These are phyloP conservation scores for Cybosia mesomella DNA, from an alignment of 2,888 invertebrate genomes.

Conservation along the genomic window DNA sequence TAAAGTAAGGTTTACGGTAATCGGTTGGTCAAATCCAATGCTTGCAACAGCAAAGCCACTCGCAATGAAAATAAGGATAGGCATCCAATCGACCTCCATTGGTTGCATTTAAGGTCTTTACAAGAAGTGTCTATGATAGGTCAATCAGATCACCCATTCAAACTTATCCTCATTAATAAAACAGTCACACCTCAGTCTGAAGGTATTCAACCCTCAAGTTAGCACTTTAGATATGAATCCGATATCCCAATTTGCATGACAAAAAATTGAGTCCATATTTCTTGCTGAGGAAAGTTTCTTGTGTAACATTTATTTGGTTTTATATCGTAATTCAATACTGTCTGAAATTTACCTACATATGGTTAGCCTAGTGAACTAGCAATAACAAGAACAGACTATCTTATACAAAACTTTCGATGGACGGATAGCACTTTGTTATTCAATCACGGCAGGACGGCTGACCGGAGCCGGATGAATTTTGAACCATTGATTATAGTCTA, in stretches of 20 bases:
- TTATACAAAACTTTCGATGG: not conserved
- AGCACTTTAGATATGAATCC: conserved; percentile 2
- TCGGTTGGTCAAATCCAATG: not conserved
- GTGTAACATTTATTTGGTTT: not conserved
- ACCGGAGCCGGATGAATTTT: not conserved
- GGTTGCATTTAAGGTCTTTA: not conserved
- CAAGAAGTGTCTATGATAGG: not conserved
- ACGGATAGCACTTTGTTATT: not conserved
- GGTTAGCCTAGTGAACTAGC: not conserved
- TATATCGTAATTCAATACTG: not conserved
- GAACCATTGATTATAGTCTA: too few species aligned
- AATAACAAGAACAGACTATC: not conserved
- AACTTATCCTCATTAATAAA: conserved; percentile 1
- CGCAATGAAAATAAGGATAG: not conserved
- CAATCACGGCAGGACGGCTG: not conserved
- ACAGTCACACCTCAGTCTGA: conserved; percentile 4
- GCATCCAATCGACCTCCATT: not conserved
- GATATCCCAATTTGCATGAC: conserved; percentile 12
- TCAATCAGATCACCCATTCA: not conserved
- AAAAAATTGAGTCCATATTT: conserved; percentile 8
- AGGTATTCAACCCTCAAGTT: not conserved
- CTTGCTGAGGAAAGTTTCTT: conserved; percentile 10
- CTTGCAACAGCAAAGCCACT: not conserved
- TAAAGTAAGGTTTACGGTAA: too few species aligned
- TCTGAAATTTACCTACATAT: not conserved